Evolutionary conservation across 2,797 vertebrate genomes (phyloP), one percentile per base, ranked within the genome.

Genomic region (Tangara arthus): DNA sequence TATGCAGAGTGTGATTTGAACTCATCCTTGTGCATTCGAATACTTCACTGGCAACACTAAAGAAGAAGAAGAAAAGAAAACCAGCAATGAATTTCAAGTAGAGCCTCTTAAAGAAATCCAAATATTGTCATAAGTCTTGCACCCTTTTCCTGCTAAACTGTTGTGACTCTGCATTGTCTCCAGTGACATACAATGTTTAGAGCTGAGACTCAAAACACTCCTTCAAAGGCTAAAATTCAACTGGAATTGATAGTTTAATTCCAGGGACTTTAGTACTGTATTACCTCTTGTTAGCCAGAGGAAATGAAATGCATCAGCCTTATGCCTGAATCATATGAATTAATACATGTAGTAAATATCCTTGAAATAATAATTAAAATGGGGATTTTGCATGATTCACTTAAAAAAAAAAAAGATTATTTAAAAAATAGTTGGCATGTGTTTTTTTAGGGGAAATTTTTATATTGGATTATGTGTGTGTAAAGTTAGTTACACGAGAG

Each of bases 181-280:
- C 35, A 47, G 30, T 75, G 39, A 15, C 32, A 24, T 12, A 53
- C 3, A 61, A 23, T 44, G 27, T 71, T 92, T 83, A 57, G 10
- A 75, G n/a, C 9, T 70, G n/a, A 49, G 37, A 60, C 11, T 82
- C 21, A 8, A 64, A 81, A 52, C 6, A 12, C 35, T 60, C 8
- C 18, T 90, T 81, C 34, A 83, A 90, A 81, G n/a, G 11, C 19
- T 91, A n/a, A 81, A 94, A 82, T 81, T 17, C 60, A 64, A 8
- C 22, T 70, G 28, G 24, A 78, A 82, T 4, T 37, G 26, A 60
- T 46, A 71, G 14, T 44, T 91, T 68, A 65, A 11, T 66, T 90
- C 37, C 44, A 92, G n/a, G 6, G 13, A 70, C 34, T 66, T 63
- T 44, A 78, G 34, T 41, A 55, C 2, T 23, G 5, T 75, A 84